These are phyloP conservation scores for Radopholus similis DNA, from an alignment of 1,140 invertebrate genomes.

Conservation along the genomic window DNA sequence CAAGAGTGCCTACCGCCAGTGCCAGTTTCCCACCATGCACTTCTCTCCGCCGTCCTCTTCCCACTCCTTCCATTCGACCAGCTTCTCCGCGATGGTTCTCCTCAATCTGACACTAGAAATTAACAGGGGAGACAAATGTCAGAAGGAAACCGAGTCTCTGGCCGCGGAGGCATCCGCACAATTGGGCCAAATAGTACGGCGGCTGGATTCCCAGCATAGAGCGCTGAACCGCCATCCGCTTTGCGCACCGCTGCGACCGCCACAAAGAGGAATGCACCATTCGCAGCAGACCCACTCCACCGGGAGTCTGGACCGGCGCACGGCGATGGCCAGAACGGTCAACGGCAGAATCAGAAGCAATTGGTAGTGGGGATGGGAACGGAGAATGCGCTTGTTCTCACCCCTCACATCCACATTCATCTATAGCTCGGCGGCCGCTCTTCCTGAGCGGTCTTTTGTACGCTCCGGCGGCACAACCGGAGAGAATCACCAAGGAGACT, in stretches of 20 bases:
- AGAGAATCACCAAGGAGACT: too few species aligned
- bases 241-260: background rate
- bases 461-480: too few species aligned
- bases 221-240: too few species aligned
- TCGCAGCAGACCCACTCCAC: background rate
- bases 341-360: background rate
- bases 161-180: background rate
- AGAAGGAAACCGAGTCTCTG: background rate
- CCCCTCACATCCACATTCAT: too few species aligned
- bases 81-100: background rate
- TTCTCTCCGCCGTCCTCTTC: slow-evolving; percentile 11
- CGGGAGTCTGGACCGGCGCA: background rate
- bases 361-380: background rate
- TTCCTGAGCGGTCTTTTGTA: too few species aligned
- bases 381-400: too few species aligned
- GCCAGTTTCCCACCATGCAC: slow-evolving; percentile 55
- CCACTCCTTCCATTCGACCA: background rate
- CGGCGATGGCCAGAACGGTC: background rate
- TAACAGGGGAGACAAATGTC: background rate
- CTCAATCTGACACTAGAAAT: background rate
- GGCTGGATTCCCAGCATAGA: background rate
- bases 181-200: background rate
- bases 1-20: slow-evolving; percentile 52
- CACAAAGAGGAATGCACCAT: too few species aligned
- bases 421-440: too few species aligned